Evolutionary conservation across 2,888 invertebrate species (phyloP), one percentile per base, ranked within the genome.

Genomic region (Opisthograptis luteolata): DNA sequence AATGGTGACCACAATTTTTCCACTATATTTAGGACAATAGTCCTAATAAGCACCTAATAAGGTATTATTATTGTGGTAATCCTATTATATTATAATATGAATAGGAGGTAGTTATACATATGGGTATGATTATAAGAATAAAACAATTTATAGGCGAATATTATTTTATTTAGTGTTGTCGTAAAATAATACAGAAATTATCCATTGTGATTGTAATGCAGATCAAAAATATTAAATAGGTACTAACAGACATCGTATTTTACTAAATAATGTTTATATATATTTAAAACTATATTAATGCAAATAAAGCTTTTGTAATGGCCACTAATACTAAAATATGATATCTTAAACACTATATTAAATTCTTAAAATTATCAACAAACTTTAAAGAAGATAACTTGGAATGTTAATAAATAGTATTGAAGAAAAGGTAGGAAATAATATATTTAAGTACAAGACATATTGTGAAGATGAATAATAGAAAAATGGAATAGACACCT

Each of bases 101-200:
- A n/a, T n/a, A n/a, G n/a, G n/a, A n/a, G n/a, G n/a, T n/a, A n/a
- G n/a, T n/a, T n/a, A n/a, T n/a, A n/a, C n/a, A n/a, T n/a, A n/a
- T n/a, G n/a, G n/a, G n/a, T n/a, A n/a, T n/a, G n/a, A n/a, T n/a
- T n/a, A n/a, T n/a, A n/a, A n/a, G n/a, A n/a, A n/a, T n/a, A 80
- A 70, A 57, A 49, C 39, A 50, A 58, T 67, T 58, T 82, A 79
- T 79, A 86, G 87, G 87, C 86, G 86, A 86, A 86, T 87, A 86
- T 84, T 87, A 80, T 84, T 75, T 64, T 56, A 81, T 84, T 84
- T 79, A 81, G 84, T 85, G 83, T 83, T 82, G 80, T 84, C 74
- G 68, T 78, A 70, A 64, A 70, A 79, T 79, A 69, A 17, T 77
- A 78, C 81, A 82, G 68, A 70, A 76, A 68, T 63, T 68, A 64